Evolutionary conservation across 2,113 vertebrate species (phyloP).

Genomic region (Apaloderma vittatum): DNA sequence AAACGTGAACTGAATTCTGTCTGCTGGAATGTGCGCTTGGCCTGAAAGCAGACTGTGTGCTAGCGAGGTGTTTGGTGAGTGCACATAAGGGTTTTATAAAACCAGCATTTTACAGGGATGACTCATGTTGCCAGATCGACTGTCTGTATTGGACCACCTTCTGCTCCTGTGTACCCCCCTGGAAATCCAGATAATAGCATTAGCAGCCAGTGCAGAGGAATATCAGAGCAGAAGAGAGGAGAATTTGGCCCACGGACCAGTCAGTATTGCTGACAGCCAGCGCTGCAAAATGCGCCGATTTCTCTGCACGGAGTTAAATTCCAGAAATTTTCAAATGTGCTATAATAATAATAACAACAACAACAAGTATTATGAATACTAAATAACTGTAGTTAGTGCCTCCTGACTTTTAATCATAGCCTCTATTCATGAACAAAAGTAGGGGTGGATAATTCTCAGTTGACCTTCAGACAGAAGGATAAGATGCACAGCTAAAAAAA

Average conservation of each 20-base stretch:
- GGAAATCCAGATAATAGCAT: accelerated
- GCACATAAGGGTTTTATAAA: not conserved
- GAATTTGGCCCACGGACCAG: not conserved
- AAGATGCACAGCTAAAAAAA: not conserved
- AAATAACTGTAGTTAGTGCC: not conserved
- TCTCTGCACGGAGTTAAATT: not conserved
- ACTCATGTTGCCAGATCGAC: not conserved
- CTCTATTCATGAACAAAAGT: not conserved
- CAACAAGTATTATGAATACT: too few species aligned
- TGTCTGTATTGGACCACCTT: not conserved
- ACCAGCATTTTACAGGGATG: not conserved
- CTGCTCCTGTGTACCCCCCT: not conserved
- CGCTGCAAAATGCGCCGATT: not conserved
- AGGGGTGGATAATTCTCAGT: not conserved
- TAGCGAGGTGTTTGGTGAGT: accelerated
- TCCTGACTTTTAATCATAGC: not conserved
- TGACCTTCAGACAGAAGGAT: not conserved
- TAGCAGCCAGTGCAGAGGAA: not conserved
- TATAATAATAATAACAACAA: not conserved
- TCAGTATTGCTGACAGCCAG: accelerated
- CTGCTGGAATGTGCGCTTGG: not conserved
- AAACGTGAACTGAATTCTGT: not conserved
- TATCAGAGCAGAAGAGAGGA: not conserved
- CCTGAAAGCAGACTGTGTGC: not conserved
- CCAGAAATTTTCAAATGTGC: not conserved